Evolutionary conservation across 2,113 vertebrate species (phyloP), one percentile per base, ranked within the genome.

Genomic region (Tylochromis polylepis): DNA sequence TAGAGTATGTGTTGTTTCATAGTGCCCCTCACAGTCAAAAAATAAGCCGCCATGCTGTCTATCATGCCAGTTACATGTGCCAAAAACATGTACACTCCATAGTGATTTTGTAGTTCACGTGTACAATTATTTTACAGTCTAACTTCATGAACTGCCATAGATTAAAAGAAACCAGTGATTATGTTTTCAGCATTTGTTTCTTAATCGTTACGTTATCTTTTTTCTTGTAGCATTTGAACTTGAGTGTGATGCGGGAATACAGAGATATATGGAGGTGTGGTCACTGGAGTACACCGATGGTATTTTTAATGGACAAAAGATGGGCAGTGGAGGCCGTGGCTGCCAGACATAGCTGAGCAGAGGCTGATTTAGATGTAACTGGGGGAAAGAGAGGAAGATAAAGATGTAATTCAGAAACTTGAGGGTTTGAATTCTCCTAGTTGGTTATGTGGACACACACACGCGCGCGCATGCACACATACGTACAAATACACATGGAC

Each of bases 371-470:
- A 92, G 83, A 67, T 60, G 67, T 80, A 88, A 85, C 67, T 14
- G 12, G 82, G 88, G 90, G 83, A 83, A 88, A 78, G 8, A 75
- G 80, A 55, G 85, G 67, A 85, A 88, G 81, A 92, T 93, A 87
- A 81, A 92, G 81, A 90, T 87, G 87, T 93, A 91, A 91, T 92
- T 93, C 88, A 89, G 88, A 84, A 81, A 67, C 31, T 87, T 84
- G 78, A 83, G 80, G 87, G 41, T 77, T 89, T 57, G 57, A 79
- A 85, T 90, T 49, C 62, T 86, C 79, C 79, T 77, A 36, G 78
- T 67, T 60, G 83, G 87, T 89, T 90, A 67, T 72, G 72, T 85
- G 87, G 82, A 83, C 83, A 29, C 34, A 67, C 67, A 58, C 83
- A 77, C 22, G 31, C 81, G 58, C 36, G 60, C 31, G 49, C 18